phyloP scores from a whole-genome alignment of 2,113 vertebrate species.

The Colaptes auratus region DNA sequence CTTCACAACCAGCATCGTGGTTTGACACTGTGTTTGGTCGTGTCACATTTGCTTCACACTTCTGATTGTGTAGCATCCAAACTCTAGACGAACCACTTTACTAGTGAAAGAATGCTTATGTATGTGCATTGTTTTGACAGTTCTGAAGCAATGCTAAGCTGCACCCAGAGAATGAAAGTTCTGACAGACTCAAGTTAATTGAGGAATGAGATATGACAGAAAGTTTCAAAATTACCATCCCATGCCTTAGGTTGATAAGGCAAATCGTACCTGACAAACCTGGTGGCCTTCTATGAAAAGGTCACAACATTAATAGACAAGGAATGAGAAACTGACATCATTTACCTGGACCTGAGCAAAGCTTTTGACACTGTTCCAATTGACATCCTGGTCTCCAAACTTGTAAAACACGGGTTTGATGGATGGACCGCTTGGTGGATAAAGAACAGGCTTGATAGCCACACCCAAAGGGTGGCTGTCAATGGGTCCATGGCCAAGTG shows the following conservation, averaged over 20 bases:
- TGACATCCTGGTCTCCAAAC: no score
- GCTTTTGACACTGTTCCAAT: no score
- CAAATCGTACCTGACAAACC: no score
- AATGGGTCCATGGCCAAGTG: no score
- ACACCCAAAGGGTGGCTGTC: no score
- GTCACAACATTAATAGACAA: no score
- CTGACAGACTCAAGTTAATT: constrained; percentile 20
- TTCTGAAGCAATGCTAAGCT: constrained; percentile 7
- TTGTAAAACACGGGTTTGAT: no score
- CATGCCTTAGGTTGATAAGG: background rate
- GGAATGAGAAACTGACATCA: no score
- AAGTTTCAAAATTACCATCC: constrained; percentile 15
- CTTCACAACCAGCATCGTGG: background rate
- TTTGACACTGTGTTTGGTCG: background rate
- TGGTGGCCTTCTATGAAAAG: no score
- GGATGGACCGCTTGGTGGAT: no score
- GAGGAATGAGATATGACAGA: background rate
- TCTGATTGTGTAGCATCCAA: background rate
- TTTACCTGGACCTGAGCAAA: no score
- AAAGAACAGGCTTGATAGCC: no score
- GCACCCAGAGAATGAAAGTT: background rate
- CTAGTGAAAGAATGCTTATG: background rate
- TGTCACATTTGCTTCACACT: background rate
- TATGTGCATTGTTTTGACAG: background rate
- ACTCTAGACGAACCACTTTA: background rate